phyloP scores from a whole-genome alignment of 2,113 vertebrate species.

The Otocyon megalotis region DNA sequence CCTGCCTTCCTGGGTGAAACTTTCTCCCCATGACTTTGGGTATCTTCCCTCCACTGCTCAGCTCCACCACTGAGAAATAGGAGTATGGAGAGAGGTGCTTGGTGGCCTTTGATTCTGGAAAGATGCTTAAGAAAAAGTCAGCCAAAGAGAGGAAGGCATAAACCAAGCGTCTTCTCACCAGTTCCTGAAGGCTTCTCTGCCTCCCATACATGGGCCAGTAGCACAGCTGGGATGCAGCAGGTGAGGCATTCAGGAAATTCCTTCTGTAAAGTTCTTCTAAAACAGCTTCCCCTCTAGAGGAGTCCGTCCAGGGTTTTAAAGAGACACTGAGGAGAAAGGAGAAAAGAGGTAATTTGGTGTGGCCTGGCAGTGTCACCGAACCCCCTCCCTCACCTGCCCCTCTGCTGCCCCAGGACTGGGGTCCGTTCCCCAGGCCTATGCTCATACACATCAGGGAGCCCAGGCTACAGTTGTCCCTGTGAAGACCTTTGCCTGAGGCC shows the following conservation, averaged over 20 bases:
- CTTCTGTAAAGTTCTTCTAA: conserved; percentile 40
- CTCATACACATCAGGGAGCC: not conserved
- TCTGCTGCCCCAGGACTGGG: not conserved
- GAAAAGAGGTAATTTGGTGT: not conserved
- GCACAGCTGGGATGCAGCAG: not conserved
- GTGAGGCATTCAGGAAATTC: not conserved
- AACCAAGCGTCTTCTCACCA: conserved; percentile 19
- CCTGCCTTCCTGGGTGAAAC: conserved; percentile 25
- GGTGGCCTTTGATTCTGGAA: conserved; percentile 62
- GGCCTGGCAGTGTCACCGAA: not conserved
- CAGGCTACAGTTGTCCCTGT: not conserved
- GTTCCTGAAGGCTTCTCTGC: not conserved
- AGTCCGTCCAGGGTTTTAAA: not conserved
- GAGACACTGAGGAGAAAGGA: not conserved
- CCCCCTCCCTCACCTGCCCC: not conserved
- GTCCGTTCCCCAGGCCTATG: not conserved
- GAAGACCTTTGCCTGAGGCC: not conserved
- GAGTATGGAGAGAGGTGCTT: conserved; percentile 19
- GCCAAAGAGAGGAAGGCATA: conserved; percentile 63
- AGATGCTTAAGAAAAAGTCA: conserved; percentile 38
- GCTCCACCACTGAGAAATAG: conserved; percentile 37
- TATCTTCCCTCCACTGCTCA: conserved; percentile 34
- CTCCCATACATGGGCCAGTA: not conserved
- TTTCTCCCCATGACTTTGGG: not conserved
- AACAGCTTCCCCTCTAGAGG: not conserved